Evolutionary conservation across 37 sponge, comb jelly and placozoan species (phyloP), one percentile per base, ranked within the genome.

Genomic region (Sycon ciliatum): DNA sequence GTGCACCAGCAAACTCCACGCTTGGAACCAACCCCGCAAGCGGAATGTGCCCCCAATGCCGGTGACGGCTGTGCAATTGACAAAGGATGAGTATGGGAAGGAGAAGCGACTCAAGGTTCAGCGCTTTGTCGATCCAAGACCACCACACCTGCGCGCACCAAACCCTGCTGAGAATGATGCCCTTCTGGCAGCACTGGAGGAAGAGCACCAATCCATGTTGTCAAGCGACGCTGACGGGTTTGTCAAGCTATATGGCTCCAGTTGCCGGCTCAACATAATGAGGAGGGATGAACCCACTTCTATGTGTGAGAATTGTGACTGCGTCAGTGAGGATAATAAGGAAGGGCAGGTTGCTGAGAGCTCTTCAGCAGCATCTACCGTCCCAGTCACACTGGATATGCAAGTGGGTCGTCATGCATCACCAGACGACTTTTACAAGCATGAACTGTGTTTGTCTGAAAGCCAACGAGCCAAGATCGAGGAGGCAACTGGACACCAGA

Each of bases 1-100:
- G 36, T 64, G 66, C 76, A 75, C 76, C 36, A 64, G 65, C 63
- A 64, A 65, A 18, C 65, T 75, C n/a, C 76, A 75, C 33, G 38
- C 22, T 23, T 75, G 76, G 76, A 75, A 75, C 49, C 66, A 42
- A 29, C 66, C 76, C 0, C 6, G 66, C 3, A 32, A 42, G 20
- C 34, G 66, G 36, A 39, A 29, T 75, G 66, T 64, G 34, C 65
- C 64, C 0, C 65, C 76, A 38, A 11, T 64, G 24, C 34, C 42
- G 63, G 65, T 64, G 0, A 18, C 38, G 4, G 76, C 60, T 38
- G 76, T 75, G 23, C 40, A 2, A 1, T 4, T 27, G 6, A 75
- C 38, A 29, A 75, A 75, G 37, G 74, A 73, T 32, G 35, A 73
- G 74, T 73, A 73, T 16, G 61, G 58, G 27, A 34, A 57, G 27